These are phyloP conservation scores for Tipula helvola DNA, from an alignment of 2,888 invertebrate genomes.

Conservation along the genomic window DNA sequence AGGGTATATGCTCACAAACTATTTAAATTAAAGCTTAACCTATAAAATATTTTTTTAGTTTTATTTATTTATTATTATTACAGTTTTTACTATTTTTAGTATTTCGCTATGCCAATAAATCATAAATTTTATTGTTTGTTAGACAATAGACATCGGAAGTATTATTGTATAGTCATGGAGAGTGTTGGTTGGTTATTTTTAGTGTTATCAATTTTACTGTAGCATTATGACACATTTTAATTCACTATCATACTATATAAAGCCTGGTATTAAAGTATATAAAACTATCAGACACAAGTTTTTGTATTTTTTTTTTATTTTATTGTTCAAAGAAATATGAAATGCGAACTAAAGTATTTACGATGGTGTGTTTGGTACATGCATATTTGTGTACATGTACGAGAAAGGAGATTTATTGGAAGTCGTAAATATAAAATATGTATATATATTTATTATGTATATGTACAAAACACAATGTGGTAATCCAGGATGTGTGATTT, in stretches of 20 bases:
- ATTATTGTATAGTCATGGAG: neutral
- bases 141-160: neutral
- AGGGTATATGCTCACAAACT: neutral
- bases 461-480: neutral
- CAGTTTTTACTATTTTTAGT: neutral
- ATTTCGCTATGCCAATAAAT: neutral
- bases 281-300: neutral
- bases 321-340: neutral
- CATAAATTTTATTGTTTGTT: neutral
- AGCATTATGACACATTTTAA: neutral
- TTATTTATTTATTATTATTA: neutral
- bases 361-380: too few relatives aligned
- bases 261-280: neutral
- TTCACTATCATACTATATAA: neutral
- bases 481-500: neutral
- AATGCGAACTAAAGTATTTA: too few relatives aligned
- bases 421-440: neutral
- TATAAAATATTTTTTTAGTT: neutral
- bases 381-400: neutral
- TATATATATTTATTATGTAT: neutral
- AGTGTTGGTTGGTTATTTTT: neutral
- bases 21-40: slow-evolving; percentile 4
- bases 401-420: neutral
- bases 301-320: neutral
- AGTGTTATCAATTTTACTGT: neutral